phyloP scores from a whole-genome alignment of 2,797 vertebrate genomes.

The Hyperoplus lanceolatus region DNA sequence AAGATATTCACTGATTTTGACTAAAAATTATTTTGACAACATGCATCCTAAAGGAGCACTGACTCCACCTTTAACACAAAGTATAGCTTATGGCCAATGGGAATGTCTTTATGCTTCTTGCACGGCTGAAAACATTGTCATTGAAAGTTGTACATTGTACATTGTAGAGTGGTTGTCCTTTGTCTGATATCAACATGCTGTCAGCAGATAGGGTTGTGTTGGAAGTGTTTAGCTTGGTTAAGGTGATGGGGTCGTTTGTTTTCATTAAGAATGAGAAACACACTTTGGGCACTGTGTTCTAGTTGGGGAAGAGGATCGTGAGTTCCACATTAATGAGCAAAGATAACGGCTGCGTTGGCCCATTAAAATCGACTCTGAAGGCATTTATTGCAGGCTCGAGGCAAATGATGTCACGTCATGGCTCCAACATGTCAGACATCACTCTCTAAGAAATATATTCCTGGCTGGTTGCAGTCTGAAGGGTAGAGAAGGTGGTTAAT shows the following conservation, averaged over 20 bases:
- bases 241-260: not conserved
- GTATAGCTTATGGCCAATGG: not conserved
- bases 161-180: not conserved
- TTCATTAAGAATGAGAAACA: slow-evolving; percentile 19
- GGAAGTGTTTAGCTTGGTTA: not conserved
- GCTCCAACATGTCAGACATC: slow-evolving; percentile 24
- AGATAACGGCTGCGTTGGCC: slow-evolving; percentile 28
- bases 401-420: slow-evolving; percentile 53
- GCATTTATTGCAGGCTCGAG: slow-evolving; percentile 41
- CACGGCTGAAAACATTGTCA: not conserved
- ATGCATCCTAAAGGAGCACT: not conserved
- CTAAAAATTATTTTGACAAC: no score
- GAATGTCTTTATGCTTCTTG: not conserved
- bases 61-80: not conserved
- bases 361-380: slow-evolving; percentile 46
- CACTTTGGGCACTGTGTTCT: slow-evolving; percentile 5
- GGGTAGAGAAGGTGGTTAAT: slow-evolving; percentile 24
- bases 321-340: slow-evolving; percentile 36
- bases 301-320: not conserved
- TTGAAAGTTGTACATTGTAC: not conserved
- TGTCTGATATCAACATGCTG: not conserved
- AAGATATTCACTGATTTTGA: no score
- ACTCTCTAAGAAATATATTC: slow-evolving; percentile 13
- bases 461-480: slow-evolving; percentile 19
- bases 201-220: not conserved